Evolutionary conservation across 2,113 vertebrate species (phyloP), one percentile per base, ranked within the genome.

Genomic region (Dasyprocta punctata): DNA sequence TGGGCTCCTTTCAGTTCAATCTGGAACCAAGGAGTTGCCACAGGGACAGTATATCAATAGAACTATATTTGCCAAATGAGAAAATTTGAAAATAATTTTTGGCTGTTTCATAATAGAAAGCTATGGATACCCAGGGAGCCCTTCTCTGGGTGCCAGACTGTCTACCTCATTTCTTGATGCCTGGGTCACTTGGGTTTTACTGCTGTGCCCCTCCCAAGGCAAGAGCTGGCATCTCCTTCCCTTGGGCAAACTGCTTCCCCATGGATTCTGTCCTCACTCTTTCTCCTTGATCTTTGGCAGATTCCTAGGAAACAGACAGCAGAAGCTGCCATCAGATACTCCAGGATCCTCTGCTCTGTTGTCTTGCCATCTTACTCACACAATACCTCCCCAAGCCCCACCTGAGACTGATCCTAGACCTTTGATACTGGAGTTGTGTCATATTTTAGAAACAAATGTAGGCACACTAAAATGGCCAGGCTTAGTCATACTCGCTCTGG

Each of bases 21-120:
- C 2, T 81, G 85, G 30, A 26, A 47, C 89, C 54, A 54, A 22
- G 19, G 17, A 73, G 75, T 80, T 38, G 38, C 82, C 47, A 26
- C 6, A 1, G 75, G 36, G 54, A 61, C 38, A 71, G 26, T 41
- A 4, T 78, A 75, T 73, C 69, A 73, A 61, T 56, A 83, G 67
- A 67, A 86, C 24, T 65, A 6, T 67, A 75, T 13, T 86, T 92
- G 73, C 80, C 54, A 92, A 92, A 87, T 95, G 78, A 71, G 77
- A 44, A 69, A 77, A 78, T 83, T 78, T 89, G 26, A 60, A 56
- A 86, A 63, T 58, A 41, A 58, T 38, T 87, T 92, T 90, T 84
- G 81, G 84, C n/a, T 61, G 71, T 44, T 63, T 84, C 58, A 17
- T 60, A 87, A 28, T 13, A 36, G 65, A 89, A 82, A 19, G 13